Base-by-base conservation (phyloP, 2,113 vertebrate genomes). In the Salminus brasiliensis region DNA sequence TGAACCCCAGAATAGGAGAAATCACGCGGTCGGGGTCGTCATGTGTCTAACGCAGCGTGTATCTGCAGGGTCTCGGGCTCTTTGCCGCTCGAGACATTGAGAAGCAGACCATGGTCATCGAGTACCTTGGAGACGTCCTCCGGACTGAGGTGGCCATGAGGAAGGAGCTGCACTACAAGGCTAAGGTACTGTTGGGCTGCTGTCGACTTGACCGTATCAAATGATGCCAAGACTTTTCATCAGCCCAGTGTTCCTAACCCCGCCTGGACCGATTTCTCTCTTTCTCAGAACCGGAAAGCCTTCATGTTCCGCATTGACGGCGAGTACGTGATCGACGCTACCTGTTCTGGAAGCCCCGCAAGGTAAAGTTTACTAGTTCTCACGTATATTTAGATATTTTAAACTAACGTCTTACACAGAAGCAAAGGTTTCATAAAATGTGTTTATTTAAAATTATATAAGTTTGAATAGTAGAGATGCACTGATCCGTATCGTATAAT, bases 31-130 rank as follows among this genome's bases (percentile, higher is more conserved):
- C 5, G 45, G 2, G 45, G 39, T 60, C 16, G 4, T 23, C 30
- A 1, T 45, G 59, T 72, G 41, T 60, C 18, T 59, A 68, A 21
- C 76, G 23, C 4, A 16, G 39, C 18, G 2, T 75, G 41, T 83
- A 5, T 87, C 73, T 63, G 6, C 85, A 99, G 98, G 98, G 98
- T 49, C 91, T 99, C 87, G 98, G 98, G 52, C 93, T 99, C n/a
- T 99, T 97, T 80, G 96, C 98, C 86, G 97, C 98, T 41, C 91
- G 95, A 88, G 98, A 98, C 92, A 94, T 99, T 74, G 98, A 99
- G 90, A 99, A 98, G 93, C 96, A 98, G 93, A 97, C 96, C 43
- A 99, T 99, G 98, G 95, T 98, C 90, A 99, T 99, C 13, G 98
- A 99, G 80, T 99, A 99, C 78, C 97, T 97, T 0, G 98, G 98